phyloP scores from a whole-genome alignment of 2,113 vertebrate species.

The Butastur rufipennis region DNA sequence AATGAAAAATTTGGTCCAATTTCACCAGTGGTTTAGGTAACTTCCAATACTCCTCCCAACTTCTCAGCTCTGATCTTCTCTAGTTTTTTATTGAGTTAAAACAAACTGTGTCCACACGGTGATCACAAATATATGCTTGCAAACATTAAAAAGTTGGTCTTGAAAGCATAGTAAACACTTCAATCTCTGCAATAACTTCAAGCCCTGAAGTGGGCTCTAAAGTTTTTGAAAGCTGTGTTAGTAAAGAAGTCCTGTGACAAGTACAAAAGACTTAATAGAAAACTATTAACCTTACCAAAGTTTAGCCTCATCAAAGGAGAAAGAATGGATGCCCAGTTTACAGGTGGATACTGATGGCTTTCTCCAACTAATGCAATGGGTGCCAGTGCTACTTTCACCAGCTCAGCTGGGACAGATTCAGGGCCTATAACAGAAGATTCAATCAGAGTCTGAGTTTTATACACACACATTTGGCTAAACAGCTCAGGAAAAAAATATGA shows the following conservation, averaged over 20 bases:
- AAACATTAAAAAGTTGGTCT: not conserved
- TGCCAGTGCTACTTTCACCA: conserved; percentile 80
- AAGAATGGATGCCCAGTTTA: conserved; percentile 89
- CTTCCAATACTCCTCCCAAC: not conserved
- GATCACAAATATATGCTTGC: not conserved
- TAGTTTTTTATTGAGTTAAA: not conserved
- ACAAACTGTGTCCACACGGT: not conserved
- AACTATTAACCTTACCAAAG: conserved; percentile 79
- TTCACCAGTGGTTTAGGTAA: not conserved
- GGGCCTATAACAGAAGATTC: conserved; percentile 77
- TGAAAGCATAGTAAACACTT: not conserved
- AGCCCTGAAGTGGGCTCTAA: not conserved
- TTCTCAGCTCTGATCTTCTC: not conserved
- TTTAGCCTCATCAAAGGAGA: conserved; percentile 91
- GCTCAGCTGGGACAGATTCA: conserved; percentile 69
- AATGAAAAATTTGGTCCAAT: not conserved
- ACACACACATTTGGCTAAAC: not conserved
- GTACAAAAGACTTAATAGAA: not conserved
- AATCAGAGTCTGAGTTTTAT: not conserved
- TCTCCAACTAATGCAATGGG: conserved; percentile 80
- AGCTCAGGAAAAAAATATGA: not conserved
- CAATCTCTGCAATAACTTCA: not conserved
- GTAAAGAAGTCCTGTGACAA: not conserved
- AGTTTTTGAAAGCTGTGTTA: not conserved
- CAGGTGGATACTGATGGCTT: conserved; percentile 87